Evolutionary conservation across 1,140 invertebrate genomes (phyloP).

Genomic region (Trigoniulus corallinus): DNA sequence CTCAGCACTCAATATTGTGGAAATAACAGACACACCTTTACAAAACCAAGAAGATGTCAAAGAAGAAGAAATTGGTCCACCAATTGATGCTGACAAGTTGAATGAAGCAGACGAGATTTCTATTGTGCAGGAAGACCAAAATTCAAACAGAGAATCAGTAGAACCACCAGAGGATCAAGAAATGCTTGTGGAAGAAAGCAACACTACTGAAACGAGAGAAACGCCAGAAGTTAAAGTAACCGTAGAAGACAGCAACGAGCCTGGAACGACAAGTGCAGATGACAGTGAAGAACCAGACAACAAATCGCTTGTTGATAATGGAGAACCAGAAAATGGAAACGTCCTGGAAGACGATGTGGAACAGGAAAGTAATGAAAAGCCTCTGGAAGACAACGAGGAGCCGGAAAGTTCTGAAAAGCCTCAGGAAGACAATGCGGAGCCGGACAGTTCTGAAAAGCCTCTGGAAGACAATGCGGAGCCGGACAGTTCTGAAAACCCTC

Average conservation of each 20-base stretch:
- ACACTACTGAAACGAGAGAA: no score
- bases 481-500: neutral
- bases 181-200: neutral
- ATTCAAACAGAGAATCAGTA: no score
- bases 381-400: neutral
- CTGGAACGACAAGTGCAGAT: neutral
- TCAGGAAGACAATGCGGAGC: no score
- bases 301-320: neutral
- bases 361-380: no score
- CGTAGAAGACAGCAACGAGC: neutral
- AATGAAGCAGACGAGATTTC: neutral
- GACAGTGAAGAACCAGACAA: neutral
- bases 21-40: no score
- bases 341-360: neutral
- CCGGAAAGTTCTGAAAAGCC: no score
- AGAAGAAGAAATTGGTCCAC: neutral
- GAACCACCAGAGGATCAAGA: neutral
- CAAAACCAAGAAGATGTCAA: neutral
- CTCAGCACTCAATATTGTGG: neutral
- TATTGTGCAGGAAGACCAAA: no score
- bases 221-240: neutral
- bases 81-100: neutral
- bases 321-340: neutral
- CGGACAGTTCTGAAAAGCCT: no score
- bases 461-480: no score